Base-by-base conservation (phyloP, 2,113 vertebrate species). In the Trematocara macrostoma region DNA sequence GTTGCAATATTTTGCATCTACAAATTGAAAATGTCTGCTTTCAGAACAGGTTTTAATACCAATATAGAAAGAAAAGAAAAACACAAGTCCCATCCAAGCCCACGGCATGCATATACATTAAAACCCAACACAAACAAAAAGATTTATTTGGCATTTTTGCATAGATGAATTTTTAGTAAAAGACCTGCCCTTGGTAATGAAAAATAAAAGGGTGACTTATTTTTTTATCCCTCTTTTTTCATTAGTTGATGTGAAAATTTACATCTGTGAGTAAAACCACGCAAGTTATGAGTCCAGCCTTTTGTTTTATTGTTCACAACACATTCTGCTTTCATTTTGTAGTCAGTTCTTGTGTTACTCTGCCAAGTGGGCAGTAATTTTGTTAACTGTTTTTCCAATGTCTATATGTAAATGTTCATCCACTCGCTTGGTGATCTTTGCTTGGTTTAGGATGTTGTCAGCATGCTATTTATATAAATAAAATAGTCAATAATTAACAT, bases 1-100 rank as follows among this genome's bases (percentile, higher is more conserved):
- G 94, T 91, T 92, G 94, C 91, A 92, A 93, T 96, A 94, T 95
- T 94, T 96, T 94, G 93, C 89, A 91, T 94, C 84, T 93, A 94
- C 93, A 94, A 96, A 94, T 93, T 90, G 92, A 94, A 93, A 93
- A 93, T 90, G 91, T 94, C 92, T 94, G 89, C 91, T 95, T 93
- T 90, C 82, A 90, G 90, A 94, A 89, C 83, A 85, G 84, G 85
- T 91, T 94, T 87, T 89, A 93, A 93, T 92, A 87, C 85, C 85
- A 92, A 89, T 88, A 88, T 88, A 82, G 76, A 56, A 84, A 67
- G 35, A 82, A 71, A 88, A 86, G 82, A 64, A 85, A 84, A 84
- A 83, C 59, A 89, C 8, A 53, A 81, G 35, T 18, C 42, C 53
- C 34, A 67, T 55, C 42, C 78, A 55, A 53, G 57, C 64, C 55